phyloP scores from a whole-genome alignment of 2,888 invertebrate species.

The Drosophila vallismaia region DNA sequence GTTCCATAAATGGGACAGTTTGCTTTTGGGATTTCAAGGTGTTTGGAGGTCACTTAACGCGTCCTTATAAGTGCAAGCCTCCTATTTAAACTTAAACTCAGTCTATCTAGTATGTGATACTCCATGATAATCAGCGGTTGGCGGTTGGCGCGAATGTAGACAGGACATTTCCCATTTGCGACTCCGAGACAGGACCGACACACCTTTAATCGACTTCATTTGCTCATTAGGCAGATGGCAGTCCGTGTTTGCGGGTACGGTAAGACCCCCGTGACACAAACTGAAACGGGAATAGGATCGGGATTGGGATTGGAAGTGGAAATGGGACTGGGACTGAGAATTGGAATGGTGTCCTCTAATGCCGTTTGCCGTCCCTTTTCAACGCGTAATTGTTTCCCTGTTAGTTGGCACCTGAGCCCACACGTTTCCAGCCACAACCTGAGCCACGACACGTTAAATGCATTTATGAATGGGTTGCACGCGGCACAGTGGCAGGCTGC shows the following conservation, averaged over 20 bases:
- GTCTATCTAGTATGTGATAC: not conserved
- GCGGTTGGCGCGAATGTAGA: not conserved
- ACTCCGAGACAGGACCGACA: slow-evolving; percentile 20
- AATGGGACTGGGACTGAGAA: not conserved
- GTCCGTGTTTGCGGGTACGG: slow-evolving; percentile 53
- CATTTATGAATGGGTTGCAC: slow-evolving; percentile 74
- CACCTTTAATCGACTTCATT: slow-evolving; percentile 80
- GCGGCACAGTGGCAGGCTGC: slow-evolving; percentile 39
- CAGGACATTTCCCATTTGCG: slow-evolving; percentile 18
- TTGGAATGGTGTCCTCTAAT: slow-evolving; percentile 56
- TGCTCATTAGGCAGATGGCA: slow-evolving; percentile 75
- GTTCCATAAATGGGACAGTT: not conserved
- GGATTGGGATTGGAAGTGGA: slow-evolving; percentile 2
- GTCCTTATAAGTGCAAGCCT: not conserved
- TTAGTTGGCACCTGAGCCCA: slow-evolving; percentile 75
- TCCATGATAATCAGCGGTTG: slow-evolving; percentile 16
- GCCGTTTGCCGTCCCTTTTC: slow-evolving; percentile 62
- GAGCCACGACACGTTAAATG: slow-evolving; percentile 78
- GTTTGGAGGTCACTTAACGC: not conserved
- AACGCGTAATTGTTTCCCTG: slow-evolving; percentile 80
- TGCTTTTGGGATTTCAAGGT: not conserved
- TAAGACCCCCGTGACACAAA: slow-evolving; percentile 5
- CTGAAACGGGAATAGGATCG: not conserved
- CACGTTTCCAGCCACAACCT: slow-evolving; percentile 21
- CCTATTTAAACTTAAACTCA: not conserved